Evolutionary conservation across 2,113 vertebrate genomes (phyloP), one percentile per base, ranked within the genome.

Genomic region (Coptodon rendalli): DNA sequence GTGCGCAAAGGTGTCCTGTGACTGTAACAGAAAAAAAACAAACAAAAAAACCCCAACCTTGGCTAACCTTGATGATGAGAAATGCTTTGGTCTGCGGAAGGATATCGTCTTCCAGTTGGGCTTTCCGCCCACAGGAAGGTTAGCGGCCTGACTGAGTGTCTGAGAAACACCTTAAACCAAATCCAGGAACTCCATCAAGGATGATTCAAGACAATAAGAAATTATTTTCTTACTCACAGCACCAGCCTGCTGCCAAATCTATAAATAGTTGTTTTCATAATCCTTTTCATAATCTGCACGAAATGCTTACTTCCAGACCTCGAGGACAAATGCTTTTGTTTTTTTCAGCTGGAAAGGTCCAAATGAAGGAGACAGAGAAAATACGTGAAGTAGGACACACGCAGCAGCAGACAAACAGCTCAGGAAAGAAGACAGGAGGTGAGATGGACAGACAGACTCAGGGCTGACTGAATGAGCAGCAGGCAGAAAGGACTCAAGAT

Each of bases 361-460:
- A 61, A 63, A 87, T n/a, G 80, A 90, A 81, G 88, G 50, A 54
- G 83, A 71, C 40, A 82, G 50, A 80, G 53, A 71, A 53, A 61
- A 56, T 73, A 6, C 5, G 10, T 24, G 56, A 86, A 89, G 82
- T 89, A 57, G 84, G 84, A 78, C 71, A 40, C 66, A 17, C 1
- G 19, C 6, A 7, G 81, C 5, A 11, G 7, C 6, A n/a, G 1
- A 22, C 8, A 6, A 27, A 53, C 71, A 86, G 80, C 40, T 71
- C 57, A 57, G 36, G 6, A 16, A 48, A 19, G 83, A 63, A 59
- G 83, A 84, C 85, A 22, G 50, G 19, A 50, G 71, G 43, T 76
- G 71, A 31, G 43, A 50, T 50, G 43, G 43, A 50, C 0, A 3
- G 71, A 50, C 78, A 81, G 53, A 29, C 14, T 19, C 36, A 0